phyloP scores from a whole-genome alignment of 2,797 vertebrate species.

The Brachyalestes nurse region DNA sequence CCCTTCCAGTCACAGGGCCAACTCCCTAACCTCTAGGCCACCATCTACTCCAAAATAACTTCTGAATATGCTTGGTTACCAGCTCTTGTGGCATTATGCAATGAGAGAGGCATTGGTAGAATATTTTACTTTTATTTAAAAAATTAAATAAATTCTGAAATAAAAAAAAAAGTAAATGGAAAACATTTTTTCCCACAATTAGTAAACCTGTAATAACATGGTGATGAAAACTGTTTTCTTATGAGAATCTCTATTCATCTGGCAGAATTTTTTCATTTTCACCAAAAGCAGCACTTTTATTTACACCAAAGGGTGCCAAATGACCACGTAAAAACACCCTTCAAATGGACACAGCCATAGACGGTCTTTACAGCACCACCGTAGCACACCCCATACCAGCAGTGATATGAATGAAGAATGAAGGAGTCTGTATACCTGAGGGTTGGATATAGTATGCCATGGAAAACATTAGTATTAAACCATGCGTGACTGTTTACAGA shows the following conservation, averaged over 20 bases:
- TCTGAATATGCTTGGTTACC: background rate
- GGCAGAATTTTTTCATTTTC: conserved; percentile 9
- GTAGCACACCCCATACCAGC: conserved; percentile 19
- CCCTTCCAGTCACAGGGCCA: too few relatives aligned
- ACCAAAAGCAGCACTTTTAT: conserved; percentile 73
- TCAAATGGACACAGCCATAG: conserved; percentile 72
- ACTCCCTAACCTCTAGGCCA: too few relatives aligned
- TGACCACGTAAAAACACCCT: conserved; percentile 64
- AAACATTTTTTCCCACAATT: conserved; percentile 75
- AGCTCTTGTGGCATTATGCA: background rate
- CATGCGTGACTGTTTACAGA: conserved; percentile 9
- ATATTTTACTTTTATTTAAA: conserved; percentile 79
- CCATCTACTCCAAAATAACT: background rate
- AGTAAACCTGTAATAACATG: conserved; percentile 73
- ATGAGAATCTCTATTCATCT: conserved; percentile 24
- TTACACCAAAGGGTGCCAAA: conserved; percentile 69
- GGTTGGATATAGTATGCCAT: conserved; percentile 37
- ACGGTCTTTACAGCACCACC: conserved; percentile 72
- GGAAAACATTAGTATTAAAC: conserved; percentile 30
- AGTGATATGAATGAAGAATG: conserved; percentile 24
- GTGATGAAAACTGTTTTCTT: conserved; percentile 56
- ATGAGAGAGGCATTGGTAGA: conserved; percentile 7
- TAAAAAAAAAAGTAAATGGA: conserved; percentile 77
- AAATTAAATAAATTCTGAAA: conserved; percentile 79
- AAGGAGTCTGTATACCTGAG: conserved; percentile 47